phyloP scores from a whole-genome alignment of 2,113 vertebrate species.

The Limanda limanda region DNA sequence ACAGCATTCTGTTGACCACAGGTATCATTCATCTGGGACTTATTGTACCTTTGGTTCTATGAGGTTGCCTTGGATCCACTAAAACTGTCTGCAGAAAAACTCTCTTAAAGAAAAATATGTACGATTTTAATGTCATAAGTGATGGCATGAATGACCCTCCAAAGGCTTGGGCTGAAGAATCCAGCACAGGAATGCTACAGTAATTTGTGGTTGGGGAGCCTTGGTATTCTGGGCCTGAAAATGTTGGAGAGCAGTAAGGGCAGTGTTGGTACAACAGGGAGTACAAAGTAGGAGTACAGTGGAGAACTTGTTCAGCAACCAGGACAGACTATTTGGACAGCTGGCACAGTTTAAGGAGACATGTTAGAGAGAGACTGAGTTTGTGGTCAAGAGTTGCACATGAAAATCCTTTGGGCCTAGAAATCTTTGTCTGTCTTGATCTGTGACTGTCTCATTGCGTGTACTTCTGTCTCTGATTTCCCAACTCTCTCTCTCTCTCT shows the following conservation, averaged over 20 bases:
- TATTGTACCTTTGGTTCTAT: not conserved
- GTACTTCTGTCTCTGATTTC: not conserved
- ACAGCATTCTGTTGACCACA: not conserved
- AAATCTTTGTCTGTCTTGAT: constrained; percentile 40
- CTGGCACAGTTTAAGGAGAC: constrained; percentile 87
- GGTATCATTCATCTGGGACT: not conserved
- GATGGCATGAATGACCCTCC: constrained; percentile 33
- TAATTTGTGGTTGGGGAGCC: constrained; percentile 69
- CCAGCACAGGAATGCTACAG: constrained; percentile 45
- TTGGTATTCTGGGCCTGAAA: constrained; percentile 61
- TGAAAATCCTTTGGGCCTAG: constrained; percentile 81
- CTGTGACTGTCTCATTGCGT: constrained; percentile 23
- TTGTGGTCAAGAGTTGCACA: constrained; percentile 81
- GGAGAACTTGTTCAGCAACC: constrained; percentile 84
- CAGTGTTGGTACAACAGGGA: constrained; percentile 76
- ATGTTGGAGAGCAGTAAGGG: constrained; percentile 72
- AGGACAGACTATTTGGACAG: constrained; percentile 83
- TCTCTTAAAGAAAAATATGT: constrained; percentile 7
- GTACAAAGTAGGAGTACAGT: constrained; percentile 85
- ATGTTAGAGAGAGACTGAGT: constrained; percentile 64
- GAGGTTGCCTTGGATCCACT: not conserved
- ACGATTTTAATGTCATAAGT: constrained; percentile 11
- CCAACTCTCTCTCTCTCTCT: not conserved
- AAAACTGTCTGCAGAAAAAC: constrained; percentile 6
- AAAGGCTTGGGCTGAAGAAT: constrained; percentile 8